Base-by-base conservation (phyloP, 2,113 vertebrate species). In the Ptychochromis oligacanthus region DNA sequence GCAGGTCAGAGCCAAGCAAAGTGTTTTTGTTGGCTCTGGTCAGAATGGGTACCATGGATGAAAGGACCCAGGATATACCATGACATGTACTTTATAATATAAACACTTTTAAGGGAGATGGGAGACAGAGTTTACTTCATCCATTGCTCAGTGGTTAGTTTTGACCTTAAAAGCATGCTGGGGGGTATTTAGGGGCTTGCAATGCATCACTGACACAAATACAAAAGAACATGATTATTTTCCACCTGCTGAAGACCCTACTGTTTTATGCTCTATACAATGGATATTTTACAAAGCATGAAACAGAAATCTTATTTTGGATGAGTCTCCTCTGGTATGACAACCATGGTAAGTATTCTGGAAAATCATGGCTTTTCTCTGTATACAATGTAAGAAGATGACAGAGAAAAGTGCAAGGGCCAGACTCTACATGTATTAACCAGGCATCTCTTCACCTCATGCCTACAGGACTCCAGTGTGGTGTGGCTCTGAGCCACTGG, bases 1-100 rank as follows among this genome's bases (percentile, higher is more conserved):
- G 67, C 11, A 67, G 55, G 28, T 79, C 55, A 31, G 57, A 58
- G 77, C 58, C 87, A 88, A 87, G 67, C 56, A 81, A 80, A 75
- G 78, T 82, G 85, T 89, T 93, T 92, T 88, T 74, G 18, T 90
- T 93, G 87, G 87, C 91, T 88, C 54, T 52, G 18, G 46, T 34
- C 52, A 80, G 81, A 72, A 83, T 18, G 75, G 52, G 62, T 64
- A 81, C 46, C 85, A 78, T 64, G 54, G 78, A 70, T 90, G 77
- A 79, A 88, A 90, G 75, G 60, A 90, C 62, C 81, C 79, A 79
- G 83, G 70, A 85, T 83, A 87, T 82, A 87, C 13, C 74, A 67
- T 86, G 75, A 86, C 78, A 89, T 82, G 58, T 64, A 85, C 81
- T 89, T 75, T 60, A 85, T 67, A 79, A 82, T 78, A 81, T 74